A percentile compares a stretch with the other conserved stretches of the same genome.
Evolutionary conservation across 2,888 invertebrate species (phyloP).

Genomic region (Spilosoma lubricipeda): DNA sequence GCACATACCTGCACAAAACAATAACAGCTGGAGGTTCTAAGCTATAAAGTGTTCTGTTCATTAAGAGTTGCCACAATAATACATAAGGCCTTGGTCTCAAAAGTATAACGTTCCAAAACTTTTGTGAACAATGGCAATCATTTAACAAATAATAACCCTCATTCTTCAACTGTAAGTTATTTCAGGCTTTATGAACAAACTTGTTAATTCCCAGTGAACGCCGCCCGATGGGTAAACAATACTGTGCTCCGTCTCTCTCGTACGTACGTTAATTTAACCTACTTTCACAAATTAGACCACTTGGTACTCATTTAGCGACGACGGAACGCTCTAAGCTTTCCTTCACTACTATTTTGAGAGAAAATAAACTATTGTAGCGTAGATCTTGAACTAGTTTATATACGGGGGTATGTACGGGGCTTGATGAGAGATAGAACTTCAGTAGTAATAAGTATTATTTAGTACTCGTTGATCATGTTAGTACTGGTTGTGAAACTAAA

Average conservation of each 20-base stretch:
- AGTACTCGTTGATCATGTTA: not conserved
- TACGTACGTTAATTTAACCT: constrained; percentile 57
- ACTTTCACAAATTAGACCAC: constrained; percentile 53
- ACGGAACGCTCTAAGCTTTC: constrained; percentile 30
- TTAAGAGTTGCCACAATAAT: not conserved
- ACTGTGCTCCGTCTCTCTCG: constrained; percentile 24
- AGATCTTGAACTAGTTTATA: not conserved
- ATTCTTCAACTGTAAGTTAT: constrained; percentile 13
- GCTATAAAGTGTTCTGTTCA: not conserved
- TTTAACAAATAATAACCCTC: constrained; percentile 14
- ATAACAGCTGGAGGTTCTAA: not conserved
- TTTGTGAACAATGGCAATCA: constrained; percentile 5
- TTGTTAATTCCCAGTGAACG: constrained; percentile 52
- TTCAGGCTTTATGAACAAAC: constrained; percentile 52
- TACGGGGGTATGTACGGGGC: not conserved
- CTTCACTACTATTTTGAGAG: constrained; percentile 43
- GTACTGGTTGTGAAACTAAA: too few relatives aligned
- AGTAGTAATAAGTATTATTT: not conserved
- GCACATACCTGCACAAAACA: not conserved
- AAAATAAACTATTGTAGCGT: constrained; percentile 26
- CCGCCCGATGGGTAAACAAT: constrained; percentile 58
- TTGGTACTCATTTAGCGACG: constrained; percentile 29
- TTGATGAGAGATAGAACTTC: not conserved
- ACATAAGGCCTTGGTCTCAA: constrained; percentile 1
- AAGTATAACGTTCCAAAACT: not conserved